Percentiles rank a stretch among this genome's conserved stretches.
Evolutionary conservation across 2,888 invertebrate species (phyloP).

Genomic region (Gasteruption jaculator): DNA sequence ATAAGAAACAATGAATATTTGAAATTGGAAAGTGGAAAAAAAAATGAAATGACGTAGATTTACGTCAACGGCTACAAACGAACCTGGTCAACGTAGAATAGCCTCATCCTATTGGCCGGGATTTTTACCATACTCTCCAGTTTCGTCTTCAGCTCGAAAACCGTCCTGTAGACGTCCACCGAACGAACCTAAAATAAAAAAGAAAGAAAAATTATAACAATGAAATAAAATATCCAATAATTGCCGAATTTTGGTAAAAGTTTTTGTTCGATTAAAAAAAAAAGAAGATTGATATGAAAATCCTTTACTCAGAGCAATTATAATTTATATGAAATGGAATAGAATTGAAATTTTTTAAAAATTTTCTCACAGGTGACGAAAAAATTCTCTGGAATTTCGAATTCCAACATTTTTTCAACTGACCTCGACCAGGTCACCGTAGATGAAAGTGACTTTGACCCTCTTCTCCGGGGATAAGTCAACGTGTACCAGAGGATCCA

Average conservation of each 20-base stretch:
- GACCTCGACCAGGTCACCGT: conserved; percentile 70
- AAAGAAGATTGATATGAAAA: no score
- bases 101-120: conserved; percentile 77
- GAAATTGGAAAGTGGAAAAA: no score
- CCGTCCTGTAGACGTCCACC: conserved; percentile 60
- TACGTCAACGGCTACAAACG: conserved; percentile 11
- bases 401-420: conserved; percentile 6
- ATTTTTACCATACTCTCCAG: conserved; percentile 78
- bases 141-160: conserved; percentile 75
- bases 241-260: neutral
- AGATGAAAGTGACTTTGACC: conserved; percentile 80
- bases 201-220: conserved; percentile 3
- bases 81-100: conserved; percentile 84
- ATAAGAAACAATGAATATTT: neutral
- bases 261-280: conserved; percentile 4
- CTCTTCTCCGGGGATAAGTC: conserved; percentile 82
- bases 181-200: conserved; percentile 41
- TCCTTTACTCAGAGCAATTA: no score
- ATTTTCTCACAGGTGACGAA: no score
- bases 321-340: no score
- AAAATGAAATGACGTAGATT: conserved; percentile 17
- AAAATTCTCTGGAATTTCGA: no score
- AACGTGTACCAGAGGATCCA: conserved; percentile 85
- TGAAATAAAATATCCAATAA: neutral
- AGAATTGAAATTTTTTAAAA: no score